These are phyloP conservation scores for Melitaea cinxia DNA, from an alignment of 1,140 invertebrate genomes.

Conservation along the genomic window DNA sequence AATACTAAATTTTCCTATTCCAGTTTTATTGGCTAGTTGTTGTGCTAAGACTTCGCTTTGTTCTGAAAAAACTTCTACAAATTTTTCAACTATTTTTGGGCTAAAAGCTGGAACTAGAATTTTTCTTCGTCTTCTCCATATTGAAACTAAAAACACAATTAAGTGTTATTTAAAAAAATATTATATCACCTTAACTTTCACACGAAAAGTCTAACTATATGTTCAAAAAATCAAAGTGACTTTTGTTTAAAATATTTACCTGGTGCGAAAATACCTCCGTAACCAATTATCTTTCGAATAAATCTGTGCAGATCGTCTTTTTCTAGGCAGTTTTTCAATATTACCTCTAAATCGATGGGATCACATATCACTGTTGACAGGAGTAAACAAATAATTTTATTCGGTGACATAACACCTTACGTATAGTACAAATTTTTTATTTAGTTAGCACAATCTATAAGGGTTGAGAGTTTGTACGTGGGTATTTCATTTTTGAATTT, in stretches of 20 bases:
- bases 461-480: no score
- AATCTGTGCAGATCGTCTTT: constrained; percentile 67
- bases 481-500: no score
- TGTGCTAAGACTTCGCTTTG: constrained; percentile 84
- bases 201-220: neutral
- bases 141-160: constrained; percentile 67
- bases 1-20: constrained; percentile 41
- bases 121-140: constrained; percentile 91
- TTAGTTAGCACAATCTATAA: no score
- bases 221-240: neutral
- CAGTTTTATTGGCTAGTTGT: constrained; percentile 25
- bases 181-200: neutral
- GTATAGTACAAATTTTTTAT: no score
- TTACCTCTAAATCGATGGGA: constrained; percentile 58
- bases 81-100: constrained; percentile 91
- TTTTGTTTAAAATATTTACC: constrained; percentile 42
- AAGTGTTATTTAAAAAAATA: neutral
- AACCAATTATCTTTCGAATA: constrained; percentile 54
- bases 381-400: neutral
- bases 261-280: constrained; percentile 69
- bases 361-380: constrained; percentile 50
- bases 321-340: constrained; percentile 64
- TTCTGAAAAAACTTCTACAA: constrained; percentile 87
- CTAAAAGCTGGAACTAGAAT: constrained; percentile 94
- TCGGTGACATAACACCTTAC: neutral